These are phyloP conservation scores for Azemiops feae DNA, from an alignment of 2,113 vertebrate genomes.

Conservation along the genomic window DNA sequence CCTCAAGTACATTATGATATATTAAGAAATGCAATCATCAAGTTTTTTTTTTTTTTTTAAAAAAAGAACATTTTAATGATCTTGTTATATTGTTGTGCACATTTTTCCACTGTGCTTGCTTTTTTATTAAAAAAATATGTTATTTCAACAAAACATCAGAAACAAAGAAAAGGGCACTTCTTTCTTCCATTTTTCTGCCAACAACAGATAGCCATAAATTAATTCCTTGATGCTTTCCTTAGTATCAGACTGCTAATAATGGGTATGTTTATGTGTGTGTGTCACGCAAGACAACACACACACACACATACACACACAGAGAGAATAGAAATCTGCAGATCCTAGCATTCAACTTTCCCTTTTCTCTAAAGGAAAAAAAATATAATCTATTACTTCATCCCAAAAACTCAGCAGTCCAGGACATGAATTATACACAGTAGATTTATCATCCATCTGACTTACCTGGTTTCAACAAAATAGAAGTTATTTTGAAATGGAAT, in stretches of 20 bases:
- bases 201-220: constrained; percentile 20
- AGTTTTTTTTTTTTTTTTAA: neutral
- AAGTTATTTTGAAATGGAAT: constrained; percentile 1
- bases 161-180: neutral
- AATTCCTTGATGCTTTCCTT: constrained; percentile 27
- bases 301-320: neutral
- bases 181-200: neutral
- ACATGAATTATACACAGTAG: constrained; percentile 15
- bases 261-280: neutral
- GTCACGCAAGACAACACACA: neutral
- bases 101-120: neutral
- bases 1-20: too few species aligned
- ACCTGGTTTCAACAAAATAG: constrained; percentile 11
- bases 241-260: neutral
- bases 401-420: constrained; percentile 5
- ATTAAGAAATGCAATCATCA: neutral
- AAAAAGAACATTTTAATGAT: neutral
- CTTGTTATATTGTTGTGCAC: neutral
- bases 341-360: neutral
- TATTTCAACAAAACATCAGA: neutral
- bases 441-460: constrained; percentile 18
- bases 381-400: constrained; percentile 8
- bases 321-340: constrained; percentile 2
- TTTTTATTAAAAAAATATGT: neutral
- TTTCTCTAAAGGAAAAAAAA: constrained; percentile 1